phyloP scores from a whole-genome alignment of 2,888 invertebrate species.

The Labia minor region DNA sequence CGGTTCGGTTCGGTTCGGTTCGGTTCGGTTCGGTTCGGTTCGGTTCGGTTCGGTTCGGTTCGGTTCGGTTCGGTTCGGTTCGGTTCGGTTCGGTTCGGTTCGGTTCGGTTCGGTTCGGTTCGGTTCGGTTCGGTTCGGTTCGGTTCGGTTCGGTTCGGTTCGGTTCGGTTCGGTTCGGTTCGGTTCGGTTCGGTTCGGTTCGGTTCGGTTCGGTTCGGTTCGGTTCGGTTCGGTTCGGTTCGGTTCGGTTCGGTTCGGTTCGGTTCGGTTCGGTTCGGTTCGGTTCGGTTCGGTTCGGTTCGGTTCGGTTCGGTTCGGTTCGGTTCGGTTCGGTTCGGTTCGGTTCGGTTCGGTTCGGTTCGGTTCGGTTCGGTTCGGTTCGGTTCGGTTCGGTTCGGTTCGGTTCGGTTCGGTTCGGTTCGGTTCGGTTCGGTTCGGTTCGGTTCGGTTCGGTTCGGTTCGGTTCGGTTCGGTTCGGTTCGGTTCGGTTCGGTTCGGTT shows the following conservation, averaged over 20 bases:
- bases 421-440: constrained; percentile 17
- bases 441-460: background rate
- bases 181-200: constrained; percentile 18
- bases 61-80: constrained; percentile 19
- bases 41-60: constrained; percentile 17
- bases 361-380: constrained; percentile 17
- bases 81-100: constrained; percentile 17
- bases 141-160: constrained; percentile 17
- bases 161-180: constrained; percentile 18
- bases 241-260: constrained; percentile 19
- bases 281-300: constrained; percentile 20
- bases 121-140: constrained; percentile 17
- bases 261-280: constrained; percentile 19
- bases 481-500: background rate
- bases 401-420: constrained; percentile 18
- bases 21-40: background rate
- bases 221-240: constrained; percentile 18
- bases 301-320: constrained; percentile 19
- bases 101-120: constrained; percentile 17
- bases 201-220: constrained; percentile 18
- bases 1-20: no score
- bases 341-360: constrained; percentile 13
- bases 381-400: constrained; percentile 18
- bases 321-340: constrained; percentile 16
- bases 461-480: background rate